Conservation (phyloP, 2,888 invertebrate species). For the Alloplasta piceator region DNA sequence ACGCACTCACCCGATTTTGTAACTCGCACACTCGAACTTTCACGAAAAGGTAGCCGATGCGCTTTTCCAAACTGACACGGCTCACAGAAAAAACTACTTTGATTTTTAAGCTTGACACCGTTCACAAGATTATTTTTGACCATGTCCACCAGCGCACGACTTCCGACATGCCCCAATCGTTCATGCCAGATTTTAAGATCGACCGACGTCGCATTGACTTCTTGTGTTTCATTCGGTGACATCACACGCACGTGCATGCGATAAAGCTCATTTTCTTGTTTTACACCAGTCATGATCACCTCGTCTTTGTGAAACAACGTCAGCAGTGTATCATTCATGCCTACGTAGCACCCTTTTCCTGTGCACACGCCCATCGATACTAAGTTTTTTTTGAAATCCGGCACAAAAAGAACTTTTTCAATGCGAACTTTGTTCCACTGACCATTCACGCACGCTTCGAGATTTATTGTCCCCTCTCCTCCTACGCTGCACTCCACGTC, state of each 20-base stretch:
- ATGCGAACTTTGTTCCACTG: too few relatives aligned
- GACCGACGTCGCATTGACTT: neutral
- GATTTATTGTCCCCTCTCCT: too few relatives aligned
- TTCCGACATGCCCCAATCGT: neutral
- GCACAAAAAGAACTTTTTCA: too few relatives aligned
- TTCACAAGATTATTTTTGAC: neutral
- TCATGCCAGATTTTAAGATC: too few relatives aligned
- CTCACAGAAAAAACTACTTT: neutral
- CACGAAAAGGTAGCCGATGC: neutral
- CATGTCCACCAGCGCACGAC: neutral
- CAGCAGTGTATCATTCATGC: too few relatives aligned
- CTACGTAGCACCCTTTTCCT: too few relatives aligned
- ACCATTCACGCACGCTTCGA: too few relatives aligned
- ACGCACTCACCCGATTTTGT: constrained; percentile 20
- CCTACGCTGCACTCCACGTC: too few relatives aligned
- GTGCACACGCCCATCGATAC: too few relatives aligned
- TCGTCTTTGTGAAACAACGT: neutral
- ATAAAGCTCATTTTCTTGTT: neutral
- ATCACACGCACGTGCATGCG: neutral
- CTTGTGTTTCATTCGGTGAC: neutral
- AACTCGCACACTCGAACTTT: neutral
- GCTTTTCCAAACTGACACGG: constrained; percentile 5
- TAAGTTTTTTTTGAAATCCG: too few relatives aligned
- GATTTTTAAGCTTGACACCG: neutral
- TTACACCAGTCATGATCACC: neutral